Evolutionary conservation across 2,113 vertebrate species (phyloP).

Genomic region (Toxotes chatareus): DNA sequence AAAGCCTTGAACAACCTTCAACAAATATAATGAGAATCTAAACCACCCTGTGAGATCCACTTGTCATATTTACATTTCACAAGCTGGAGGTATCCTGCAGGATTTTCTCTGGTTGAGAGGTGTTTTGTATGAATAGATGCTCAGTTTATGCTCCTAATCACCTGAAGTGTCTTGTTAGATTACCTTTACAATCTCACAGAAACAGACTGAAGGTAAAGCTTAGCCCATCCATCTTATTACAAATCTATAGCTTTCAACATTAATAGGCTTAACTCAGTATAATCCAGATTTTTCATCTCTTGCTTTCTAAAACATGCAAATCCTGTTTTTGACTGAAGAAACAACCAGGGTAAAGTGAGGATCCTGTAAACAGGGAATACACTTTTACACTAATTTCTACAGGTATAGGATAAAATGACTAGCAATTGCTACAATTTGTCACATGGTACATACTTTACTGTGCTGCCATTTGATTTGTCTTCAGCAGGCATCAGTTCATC

Average conservation of each 20-base stretch:
- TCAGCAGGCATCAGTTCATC: not conserved
- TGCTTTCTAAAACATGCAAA: constrained; percentile 63
- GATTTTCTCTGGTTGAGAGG: constrained; percentile 5
- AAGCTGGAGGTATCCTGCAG: not conserved
- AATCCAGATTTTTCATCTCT: constrained; percentile 61
- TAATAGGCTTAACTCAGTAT: constrained; percentile 66
- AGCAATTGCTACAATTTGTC: not conserved
- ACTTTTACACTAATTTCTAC: constrained; percentile 4
- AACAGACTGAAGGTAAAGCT: constrained; percentile 47
- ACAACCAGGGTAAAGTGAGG: constrained; percentile 44
- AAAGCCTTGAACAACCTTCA: not conserved
- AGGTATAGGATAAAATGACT: constrained; percentile 1
- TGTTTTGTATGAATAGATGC: constrained; percentile 22
- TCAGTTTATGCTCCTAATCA: constrained; percentile 48
- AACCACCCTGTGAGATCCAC: constrained; percentile 6
- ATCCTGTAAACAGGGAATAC: constrained; percentile 40
- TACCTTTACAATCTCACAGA: constrained; percentile 51
- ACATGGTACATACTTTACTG: not conserved
- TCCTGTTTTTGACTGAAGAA: constrained; percentile 60
- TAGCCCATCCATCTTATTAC: constrained; percentile 60
- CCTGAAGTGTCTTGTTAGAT: constrained; percentile 56
- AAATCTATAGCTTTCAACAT: constrained; percentile 66
- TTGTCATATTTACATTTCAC: constrained; percentile 1
- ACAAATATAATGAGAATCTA: not conserved
- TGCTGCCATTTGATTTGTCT: not conserved